phyloP scores from a whole-genome alignment of 2,888 invertebrate species.

The Prenolepis imparis region DNA sequence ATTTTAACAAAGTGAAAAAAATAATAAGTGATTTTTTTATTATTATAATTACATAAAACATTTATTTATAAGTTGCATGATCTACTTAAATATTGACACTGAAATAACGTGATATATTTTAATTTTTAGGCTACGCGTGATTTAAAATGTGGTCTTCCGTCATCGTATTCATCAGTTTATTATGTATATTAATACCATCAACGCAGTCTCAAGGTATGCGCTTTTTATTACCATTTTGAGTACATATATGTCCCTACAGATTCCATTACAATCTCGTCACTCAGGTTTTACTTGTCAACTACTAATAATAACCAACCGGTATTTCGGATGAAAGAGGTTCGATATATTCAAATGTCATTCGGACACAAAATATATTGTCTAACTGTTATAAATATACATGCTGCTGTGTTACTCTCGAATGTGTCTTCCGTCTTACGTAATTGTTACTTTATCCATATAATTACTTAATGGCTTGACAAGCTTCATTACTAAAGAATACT shows the following conservation, averaged over 20 bases:
- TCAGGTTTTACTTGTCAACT: background rate
- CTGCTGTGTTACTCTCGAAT: background rate
- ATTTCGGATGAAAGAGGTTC: background rate
- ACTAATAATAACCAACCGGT: background rate
- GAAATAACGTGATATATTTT: background rate
- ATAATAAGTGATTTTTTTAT: too few species aligned
- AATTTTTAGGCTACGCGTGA: slow-evolving; percentile 25
- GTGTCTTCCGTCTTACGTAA: background rate
- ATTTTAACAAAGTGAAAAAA: background rate
- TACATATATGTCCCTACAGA: background rate
- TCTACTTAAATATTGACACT: background rate
- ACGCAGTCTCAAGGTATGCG: slow-evolving; percentile 52
- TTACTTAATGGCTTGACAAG: background rate
- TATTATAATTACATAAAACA: background rate
- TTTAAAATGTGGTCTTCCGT: slow-evolving; percentile 26
- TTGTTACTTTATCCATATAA: background rate
- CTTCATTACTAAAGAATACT: background rate
- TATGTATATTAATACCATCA: slow-evolving; percentile 16
- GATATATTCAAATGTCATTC: background rate
- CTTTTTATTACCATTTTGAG: slow-evolving; percentile 33
- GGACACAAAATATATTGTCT: background rate
- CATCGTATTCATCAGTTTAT: slow-evolving; percentile 24
- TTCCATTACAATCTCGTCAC: slow-evolving; percentile 39
- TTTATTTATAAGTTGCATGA: background rate
- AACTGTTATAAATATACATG: background rate